Conservation (phyloP, 1,140 invertebrate genomes). For the Potamilus streckersoni region DNA sequence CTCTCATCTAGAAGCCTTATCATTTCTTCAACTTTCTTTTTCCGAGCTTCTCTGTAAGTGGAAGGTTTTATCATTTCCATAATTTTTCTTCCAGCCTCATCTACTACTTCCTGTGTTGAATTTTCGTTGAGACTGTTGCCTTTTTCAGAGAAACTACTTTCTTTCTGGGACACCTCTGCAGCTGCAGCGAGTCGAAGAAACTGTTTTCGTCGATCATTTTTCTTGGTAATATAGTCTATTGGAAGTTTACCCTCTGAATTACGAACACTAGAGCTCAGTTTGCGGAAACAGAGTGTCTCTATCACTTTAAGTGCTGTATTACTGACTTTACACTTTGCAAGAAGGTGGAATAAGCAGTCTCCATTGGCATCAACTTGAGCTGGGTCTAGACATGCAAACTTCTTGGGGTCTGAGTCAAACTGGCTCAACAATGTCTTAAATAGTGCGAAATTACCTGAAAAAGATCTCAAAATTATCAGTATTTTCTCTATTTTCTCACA, state of each 20-base stretch:
- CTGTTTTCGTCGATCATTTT: constrained; percentile 48
- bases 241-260: constrained; percentile 50
- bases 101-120: constrained; percentile 8
- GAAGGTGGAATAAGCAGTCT: constrained; percentile 51
- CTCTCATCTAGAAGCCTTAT: constrained; percentile 17
- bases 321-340: constrained; percentile 44
- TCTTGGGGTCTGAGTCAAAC: constrained; percentile 35
- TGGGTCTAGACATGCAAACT: constrained; percentile 36
- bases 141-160: background rate
- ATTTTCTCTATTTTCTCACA: too few species aligned
- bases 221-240: constrained; percentile 42
- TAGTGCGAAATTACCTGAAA: constrained; percentile 39
- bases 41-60: constrained; percentile 19
- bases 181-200: constrained; percentile 37
- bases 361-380: constrained; percentile 36
- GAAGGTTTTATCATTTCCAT: constrained; percentile 17
- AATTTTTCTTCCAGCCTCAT: constrained; percentile 1
- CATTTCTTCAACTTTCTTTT: constrained; percentile 33
- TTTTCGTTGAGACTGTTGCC: constrained; percentile 5
- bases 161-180: constrained; percentile 2
- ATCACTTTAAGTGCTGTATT: constrained; percentile 44
- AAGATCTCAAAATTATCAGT: background rate
- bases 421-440: constrained; percentile 45
- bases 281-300: constrained; percentile 43
- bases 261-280: constrained; percentile 34